Percentiles rank a stretch among this genome's conserved stretches.
Evolutionary conservation across 2,888 invertebrate genomes (phyloP).

Genomic region (Agrilus biguttatus): DNA sequence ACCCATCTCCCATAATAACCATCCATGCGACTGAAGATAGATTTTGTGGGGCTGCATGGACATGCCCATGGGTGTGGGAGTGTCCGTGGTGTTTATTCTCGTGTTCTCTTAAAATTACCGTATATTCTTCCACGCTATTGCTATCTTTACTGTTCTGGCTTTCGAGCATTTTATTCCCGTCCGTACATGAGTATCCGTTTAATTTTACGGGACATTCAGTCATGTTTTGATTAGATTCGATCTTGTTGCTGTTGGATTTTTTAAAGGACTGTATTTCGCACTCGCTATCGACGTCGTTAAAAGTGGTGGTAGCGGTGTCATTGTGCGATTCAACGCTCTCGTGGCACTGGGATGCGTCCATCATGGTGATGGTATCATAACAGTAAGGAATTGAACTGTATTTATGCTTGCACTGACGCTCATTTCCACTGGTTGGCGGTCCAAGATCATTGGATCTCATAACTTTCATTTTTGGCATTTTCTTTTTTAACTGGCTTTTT

Average conservation of each 20-base stretch:
- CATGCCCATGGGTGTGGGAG: slow-evolving; percentile 75
- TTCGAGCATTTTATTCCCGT: slow-evolving; percentile 25
- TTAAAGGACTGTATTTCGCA: slow-evolving; percentile 19
- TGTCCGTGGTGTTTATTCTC: slow-evolving; percentile 71
- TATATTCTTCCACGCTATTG: slow-evolving; percentile 40
- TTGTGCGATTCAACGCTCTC: slow-evolving; percentile 18
- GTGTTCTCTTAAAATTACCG: slow-evolving; percentile 65
- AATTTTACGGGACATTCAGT: slow-evolving; percentile 20
- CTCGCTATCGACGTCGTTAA: slow-evolving; percentile 20
- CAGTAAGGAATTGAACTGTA: slow-evolving; percentile 83
- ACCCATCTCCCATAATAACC: slow-evolving; percentile 91
- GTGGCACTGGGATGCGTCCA: slow-evolving; percentile 11
- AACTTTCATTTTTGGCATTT: slow-evolving; percentile 56
- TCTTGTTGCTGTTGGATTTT: slow-evolving; percentile 17
- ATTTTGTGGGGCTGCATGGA: slow-evolving; percentile 70
- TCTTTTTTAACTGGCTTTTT: slow-evolving; percentile 48
- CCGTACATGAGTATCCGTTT: slow-evolving; percentile 21
- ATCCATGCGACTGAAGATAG: slow-evolving; percentile 88
- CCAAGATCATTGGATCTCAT: slow-evolving; percentile 44
- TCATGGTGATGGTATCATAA: slow-evolving; percentile 65
- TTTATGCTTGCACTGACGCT: slow-evolving; percentile 73
- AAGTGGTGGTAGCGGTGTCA: slow-evolving; percentile 21
- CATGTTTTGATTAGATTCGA: slow-evolving; percentile 24
- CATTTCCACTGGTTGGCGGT: slow-evolving; percentile 26
- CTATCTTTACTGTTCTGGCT: slow-evolving; percentile 28